These are phyloP conservation scores for Ophioderma brevispina DNA, from an alignment of 35 echinoderm and acorn worm genomes.

Conservation along the genomic window DNA sequence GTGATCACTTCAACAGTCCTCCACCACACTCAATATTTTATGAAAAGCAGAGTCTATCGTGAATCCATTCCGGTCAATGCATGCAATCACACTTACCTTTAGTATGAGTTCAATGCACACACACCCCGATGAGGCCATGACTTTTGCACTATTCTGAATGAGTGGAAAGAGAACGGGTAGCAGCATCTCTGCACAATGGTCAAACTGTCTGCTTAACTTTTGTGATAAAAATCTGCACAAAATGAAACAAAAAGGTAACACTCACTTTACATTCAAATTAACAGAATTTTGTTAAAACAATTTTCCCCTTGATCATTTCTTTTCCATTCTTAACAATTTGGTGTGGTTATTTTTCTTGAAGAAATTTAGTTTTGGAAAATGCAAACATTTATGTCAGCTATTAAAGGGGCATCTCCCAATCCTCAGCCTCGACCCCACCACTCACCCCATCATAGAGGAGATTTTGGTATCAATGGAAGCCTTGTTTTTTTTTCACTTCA, in stretches of 20 bases:
- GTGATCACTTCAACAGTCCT: background rate
- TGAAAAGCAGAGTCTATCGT: background rate
- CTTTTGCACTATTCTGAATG: constrained; percentile 93
- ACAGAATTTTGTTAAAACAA: background rate
- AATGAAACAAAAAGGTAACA: background rate
- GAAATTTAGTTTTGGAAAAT: too few relatives aligned
- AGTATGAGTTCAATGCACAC: constrained; percentile 87
- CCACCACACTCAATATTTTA: background rate
- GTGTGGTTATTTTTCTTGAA: too few relatives aligned
- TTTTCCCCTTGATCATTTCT: background rate
- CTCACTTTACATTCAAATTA: too few relatives aligned
- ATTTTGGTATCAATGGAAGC: too few relatives aligned
- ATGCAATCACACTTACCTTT: constrained; percentile 57
- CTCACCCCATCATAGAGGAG: too few relatives aligned
- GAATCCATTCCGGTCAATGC: too few relatives aligned
- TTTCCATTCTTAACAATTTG: background rate
- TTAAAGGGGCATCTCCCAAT: too few relatives aligned
- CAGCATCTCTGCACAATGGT: constrained; percentile 79
- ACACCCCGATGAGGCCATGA: constrained; percentile 90
- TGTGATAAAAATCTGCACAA: constrained; percentile 77
- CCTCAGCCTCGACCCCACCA: too few relatives aligned
- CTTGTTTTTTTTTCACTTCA: too few relatives aligned
- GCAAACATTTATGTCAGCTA: too few relatives aligned
- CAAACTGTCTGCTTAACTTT: constrained; percentile 85
- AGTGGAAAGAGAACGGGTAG: constrained; percentile 78